These are phyloP conservation scores for Anableps anableps DNA, from an alignment of 2,797 vertebrate species.

Conservation along the genomic window DNA sequence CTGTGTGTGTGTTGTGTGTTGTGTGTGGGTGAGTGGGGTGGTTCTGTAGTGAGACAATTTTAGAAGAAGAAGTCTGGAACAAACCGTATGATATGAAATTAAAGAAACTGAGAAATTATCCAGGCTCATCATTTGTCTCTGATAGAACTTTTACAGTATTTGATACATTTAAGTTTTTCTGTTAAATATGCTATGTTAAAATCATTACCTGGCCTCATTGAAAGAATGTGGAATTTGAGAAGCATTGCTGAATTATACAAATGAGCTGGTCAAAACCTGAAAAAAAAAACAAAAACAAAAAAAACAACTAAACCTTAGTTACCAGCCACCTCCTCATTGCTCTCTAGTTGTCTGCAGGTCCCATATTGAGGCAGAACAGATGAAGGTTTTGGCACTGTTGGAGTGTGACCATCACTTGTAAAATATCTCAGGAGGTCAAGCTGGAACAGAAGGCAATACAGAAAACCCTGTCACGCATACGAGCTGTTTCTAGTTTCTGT, in stretches of 20 bases:
- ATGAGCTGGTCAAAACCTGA: constrained; percentile 21
- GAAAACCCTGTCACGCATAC: constrained; percentile 13
- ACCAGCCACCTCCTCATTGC: neutral
- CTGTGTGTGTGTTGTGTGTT: too few species aligned
- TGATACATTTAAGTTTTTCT: too few species aligned
- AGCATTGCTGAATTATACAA: constrained; percentile 14
- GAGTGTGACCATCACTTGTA: constrained; percentile 13
- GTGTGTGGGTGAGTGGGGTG: too few species aligned
- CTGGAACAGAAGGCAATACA: constrained; percentile 45
- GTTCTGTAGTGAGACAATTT: constrained; percentile 53
- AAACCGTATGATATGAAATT: constrained; percentile 14
- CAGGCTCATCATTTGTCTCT: neutral
- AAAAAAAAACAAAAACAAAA: neutral
- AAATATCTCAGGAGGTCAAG: constrained; percentile 45
- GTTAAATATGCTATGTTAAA: neutral
- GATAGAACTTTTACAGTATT: neutral
- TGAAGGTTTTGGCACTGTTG: constrained; percentile 28
- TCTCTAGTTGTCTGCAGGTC: constrained; percentile 41
- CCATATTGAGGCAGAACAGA: constrained; percentile 39
- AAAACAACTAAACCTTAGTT: neutral
- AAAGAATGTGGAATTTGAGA: neutral
- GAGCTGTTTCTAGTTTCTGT: constrained; percentile 13
- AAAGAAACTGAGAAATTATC: neutral
- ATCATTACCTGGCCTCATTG: neutral
- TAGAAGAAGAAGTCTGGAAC: constrained; percentile 23